Conservation (phyloP, 2,888 invertebrate genomes). For the Cosmopolites sordidus region DNA sequence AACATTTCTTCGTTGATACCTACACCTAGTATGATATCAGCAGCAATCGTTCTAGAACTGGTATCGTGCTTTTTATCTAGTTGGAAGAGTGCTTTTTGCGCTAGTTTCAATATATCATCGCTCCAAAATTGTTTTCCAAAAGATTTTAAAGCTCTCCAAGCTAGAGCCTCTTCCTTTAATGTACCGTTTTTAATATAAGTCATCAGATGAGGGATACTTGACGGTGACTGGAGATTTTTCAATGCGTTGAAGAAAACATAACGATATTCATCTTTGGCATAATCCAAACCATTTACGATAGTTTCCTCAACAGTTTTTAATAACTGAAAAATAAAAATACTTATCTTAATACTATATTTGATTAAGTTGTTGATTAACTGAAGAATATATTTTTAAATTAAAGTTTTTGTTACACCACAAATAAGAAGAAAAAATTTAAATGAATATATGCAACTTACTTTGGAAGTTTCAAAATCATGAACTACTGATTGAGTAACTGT, state of each 20-base stretch:
- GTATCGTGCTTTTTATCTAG: slow-evolving; percentile 58
- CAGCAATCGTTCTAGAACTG: slow-evolving; percentile 64
- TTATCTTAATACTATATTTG: neutral
- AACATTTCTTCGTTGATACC: slow-evolving; percentile 52
- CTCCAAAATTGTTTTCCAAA: slow-evolving; percentile 49
- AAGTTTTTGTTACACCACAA: too few species aligned
- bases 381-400: too few species aligned
- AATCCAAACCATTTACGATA: slow-evolving; percentile 42
- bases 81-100: slow-evolving; percentile 59
- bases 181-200: slow-evolving; percentile 52
- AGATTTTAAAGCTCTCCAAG: slow-evolving; percentile 63
- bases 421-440: too few species aligned
- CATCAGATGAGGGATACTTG: slow-evolving; percentile 59
- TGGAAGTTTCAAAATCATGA: slow-evolving; percentile 9
- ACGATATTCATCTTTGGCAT: slow-evolving; percentile 53
- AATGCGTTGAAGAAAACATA: slow-evolving; percentile 62
- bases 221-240: slow-evolving; percentile 62
- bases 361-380: too few species aligned
- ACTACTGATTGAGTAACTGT: slow-evolving; percentile 2
- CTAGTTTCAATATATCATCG: slow-evolving; percentile 47
- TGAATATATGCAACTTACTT: slow-evolving; percentile 14
- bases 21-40: slow-evolving; percentile 62
- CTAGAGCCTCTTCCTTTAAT: slow-evolving; percentile 56
- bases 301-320: slow-evolving; percentile 44
- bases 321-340: slow-evolving; percentile 38